A percentile compares a stretch with the other conserved stretches of the same genome.
Conservation (phyloP, 2,113 vertebrate genomes). For the Datnioides undecimradiatus region DNA sequence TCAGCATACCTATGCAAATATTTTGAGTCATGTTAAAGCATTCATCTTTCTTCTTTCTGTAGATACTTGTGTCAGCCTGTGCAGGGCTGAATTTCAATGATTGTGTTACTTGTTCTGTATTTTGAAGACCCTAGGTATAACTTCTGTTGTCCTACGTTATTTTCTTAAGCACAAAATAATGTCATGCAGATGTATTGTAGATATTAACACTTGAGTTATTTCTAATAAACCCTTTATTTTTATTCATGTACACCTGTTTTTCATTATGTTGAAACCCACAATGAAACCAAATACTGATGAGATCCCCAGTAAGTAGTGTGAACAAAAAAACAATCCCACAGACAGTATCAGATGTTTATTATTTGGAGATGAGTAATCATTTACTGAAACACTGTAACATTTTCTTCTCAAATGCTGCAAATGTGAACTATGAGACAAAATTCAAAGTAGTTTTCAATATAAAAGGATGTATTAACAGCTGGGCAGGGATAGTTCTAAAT, state of each 20-base stretch:
- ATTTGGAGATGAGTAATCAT: conserved; percentile 23
- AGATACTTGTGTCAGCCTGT: background rate
- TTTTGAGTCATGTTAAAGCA: conserved; percentile 21
- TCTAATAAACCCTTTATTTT: conserved; percentile 45
- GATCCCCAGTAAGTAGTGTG: too few relatives aligned
- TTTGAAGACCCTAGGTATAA: conserved; percentile 26
- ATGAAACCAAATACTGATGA: too few relatives aligned
- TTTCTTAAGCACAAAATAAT: conserved; percentile 44
- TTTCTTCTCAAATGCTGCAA: conserved; percentile 23
- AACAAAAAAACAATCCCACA: background rate
- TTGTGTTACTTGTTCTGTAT: conserved; percentile 22
- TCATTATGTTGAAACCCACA: background rate
- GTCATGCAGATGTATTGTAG: conserved; percentile 57
- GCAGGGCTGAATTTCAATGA: conserved; percentile 12
- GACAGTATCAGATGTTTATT: conserved; percentile 50
- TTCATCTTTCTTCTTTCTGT: background rate
- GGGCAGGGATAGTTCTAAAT: conserved; percentile 6
- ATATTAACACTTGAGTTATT: conserved; percentile 54
- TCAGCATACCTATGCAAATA: conserved; percentile 62
- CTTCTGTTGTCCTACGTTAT: conserved; percentile 26
- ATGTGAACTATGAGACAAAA: conserved; percentile 9
- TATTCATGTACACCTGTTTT: background rate
- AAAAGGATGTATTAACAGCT: conserved; percentile 47
- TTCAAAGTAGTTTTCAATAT: conserved; percentile 25
- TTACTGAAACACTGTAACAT: conserved; percentile 46